Evolutionary conservation across 2,113 vertebrate genomes (phyloP), one percentile per base, ranked within the genome.

Genomic region (Protomyctophum bolini): DNA sequence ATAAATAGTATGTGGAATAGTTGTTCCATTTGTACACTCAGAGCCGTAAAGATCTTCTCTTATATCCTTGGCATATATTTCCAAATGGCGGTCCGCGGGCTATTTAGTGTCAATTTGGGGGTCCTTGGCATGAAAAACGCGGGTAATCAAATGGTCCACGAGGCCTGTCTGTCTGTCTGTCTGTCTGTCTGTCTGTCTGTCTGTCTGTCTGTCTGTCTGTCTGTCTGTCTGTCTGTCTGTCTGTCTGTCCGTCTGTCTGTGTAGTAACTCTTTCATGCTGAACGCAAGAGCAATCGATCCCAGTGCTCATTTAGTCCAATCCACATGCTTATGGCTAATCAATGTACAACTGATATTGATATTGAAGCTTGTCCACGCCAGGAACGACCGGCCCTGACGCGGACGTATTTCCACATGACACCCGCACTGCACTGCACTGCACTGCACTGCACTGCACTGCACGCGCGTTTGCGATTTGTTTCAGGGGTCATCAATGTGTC

Each of bases 271-370:
- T 33, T 8, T 48, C 47, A 14, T 7, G n/a, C 58, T 45, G 33
- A 51, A 45, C 68, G 77, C 69, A 46, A 46, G 64, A 70, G 66
- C 55, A 2, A 86, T 87, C 63, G 54, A 88, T 81, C 74, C 70
- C 63, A 7, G 56, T 7, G 61, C 77, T 88, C 82, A 89, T 90
- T 90, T 87, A 86, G 81, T 77, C 75, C 77, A 75, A 86, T 88
- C 85, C 78, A 79, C 78, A 79, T 87, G 69, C 82, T 83, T 63
- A 79, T 77, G 68, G 83, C 72, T 77, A 81, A 90, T 91, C 87
- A 83, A 88, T 91, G 8, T 76, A 82, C 80, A 84, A 84, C 74
- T 82, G 75, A 90, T 77, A n/a, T n/a, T n/a, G 87, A 81, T 63
- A 70, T 85, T 85, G 72, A 75, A 82, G 65, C 72, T 63, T 62